Evolutionary conservation across 2,113 vertebrate genomes (phyloP), one percentile per base, ranked within the genome.

Genomic region (Percina caprodes): DNA sequence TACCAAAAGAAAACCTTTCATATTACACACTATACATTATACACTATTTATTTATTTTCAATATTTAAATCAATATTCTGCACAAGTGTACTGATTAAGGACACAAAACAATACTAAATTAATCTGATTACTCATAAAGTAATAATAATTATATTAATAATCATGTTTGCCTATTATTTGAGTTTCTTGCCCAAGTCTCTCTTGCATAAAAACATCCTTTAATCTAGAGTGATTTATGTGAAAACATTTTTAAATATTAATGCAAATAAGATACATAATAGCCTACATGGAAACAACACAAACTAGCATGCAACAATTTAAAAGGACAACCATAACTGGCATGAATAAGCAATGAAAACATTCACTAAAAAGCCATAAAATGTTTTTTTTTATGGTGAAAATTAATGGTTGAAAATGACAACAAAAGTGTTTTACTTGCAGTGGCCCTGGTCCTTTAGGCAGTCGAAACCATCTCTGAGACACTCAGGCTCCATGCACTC

Each of bases 381-480:
- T 7, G 15, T 21, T 21, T 49, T 63, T 60, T 52, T 49, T 35
- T 2, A 3, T 15, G 19, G 6, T 42, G 39, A 42, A 42, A 11
- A 42, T 42, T 42, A 42, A 42, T 9, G 39, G 39, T 11, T 2
- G 15, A 33, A 69, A 66, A 55, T 66, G 26, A 51, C 9, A 39
- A 48, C 1, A 46, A 72, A 74, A 30, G 24, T 21, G 19, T 71
- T 90, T 94, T 92, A 97, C 96, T 88, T 96, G 97, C 97, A 97
- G 69, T 74, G 62, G 14, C 81, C 65, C 61, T 85, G 83, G 23
- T 85, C 88, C 65, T 76, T 87, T 65, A 95, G 82, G 60, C 97
- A 97, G 94, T 97, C 97, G 0, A 96, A 96, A 24, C 97, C 97
- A 1, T 97, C 97, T 61, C 91, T 90, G 19, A 97, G 93, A 88